Evolutionary conservation across 2,113 vertebrate species (phyloP).

Genomic region (Aspiorhynchus laticeps): DNA sequence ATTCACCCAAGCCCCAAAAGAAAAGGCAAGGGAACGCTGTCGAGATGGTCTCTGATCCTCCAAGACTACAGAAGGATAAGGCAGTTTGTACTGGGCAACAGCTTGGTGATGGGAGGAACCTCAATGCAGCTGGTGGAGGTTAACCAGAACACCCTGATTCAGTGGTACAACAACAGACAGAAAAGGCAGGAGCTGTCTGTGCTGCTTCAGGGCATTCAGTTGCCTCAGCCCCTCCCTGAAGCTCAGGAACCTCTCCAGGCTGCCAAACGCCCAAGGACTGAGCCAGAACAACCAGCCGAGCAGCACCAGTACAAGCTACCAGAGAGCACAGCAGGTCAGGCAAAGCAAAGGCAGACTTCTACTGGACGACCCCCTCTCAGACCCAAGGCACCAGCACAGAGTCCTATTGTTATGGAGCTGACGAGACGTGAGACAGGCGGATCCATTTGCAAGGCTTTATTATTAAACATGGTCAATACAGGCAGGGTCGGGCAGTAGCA

Average conservation of each 20-base stretch:
- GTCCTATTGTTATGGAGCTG: too few species aligned
- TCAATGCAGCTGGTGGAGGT: slow-evolving; percentile 47
- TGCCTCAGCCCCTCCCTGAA: not conserved
- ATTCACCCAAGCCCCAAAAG: not conserved
- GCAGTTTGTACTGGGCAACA: slow-evolving; percentile 27
- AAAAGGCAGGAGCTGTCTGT: slow-evolving; percentile 39
- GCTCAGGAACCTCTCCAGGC: not conserved
- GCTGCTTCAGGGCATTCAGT: slow-evolving; percentile 20
- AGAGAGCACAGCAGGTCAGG: too few species aligned
- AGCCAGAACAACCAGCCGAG: not conserved
- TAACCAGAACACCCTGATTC: slow-evolving; percentile 33
- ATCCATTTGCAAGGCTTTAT: too few species aligned
- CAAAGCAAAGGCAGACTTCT: too few species aligned
- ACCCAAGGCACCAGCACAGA: too few species aligned
- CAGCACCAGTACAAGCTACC: too few species aligned
- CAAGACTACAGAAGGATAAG: not conserved
- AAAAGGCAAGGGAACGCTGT: not conserved
- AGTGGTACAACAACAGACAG: slow-evolving; percentile 35
- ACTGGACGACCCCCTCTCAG: too few species aligned
- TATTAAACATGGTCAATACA: too few species aligned
- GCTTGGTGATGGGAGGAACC: slow-evolving; percentile 26
- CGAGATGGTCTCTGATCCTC: slow-evolving; percentile 32
- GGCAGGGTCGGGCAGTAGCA: too few species aligned
- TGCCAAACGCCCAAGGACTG: not conserved
- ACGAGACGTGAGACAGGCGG: too few species aligned